phyloP scores from a whole-genome alignment of 2,113 vertebrate species.

The Aspidoscelis tigris region DNA sequence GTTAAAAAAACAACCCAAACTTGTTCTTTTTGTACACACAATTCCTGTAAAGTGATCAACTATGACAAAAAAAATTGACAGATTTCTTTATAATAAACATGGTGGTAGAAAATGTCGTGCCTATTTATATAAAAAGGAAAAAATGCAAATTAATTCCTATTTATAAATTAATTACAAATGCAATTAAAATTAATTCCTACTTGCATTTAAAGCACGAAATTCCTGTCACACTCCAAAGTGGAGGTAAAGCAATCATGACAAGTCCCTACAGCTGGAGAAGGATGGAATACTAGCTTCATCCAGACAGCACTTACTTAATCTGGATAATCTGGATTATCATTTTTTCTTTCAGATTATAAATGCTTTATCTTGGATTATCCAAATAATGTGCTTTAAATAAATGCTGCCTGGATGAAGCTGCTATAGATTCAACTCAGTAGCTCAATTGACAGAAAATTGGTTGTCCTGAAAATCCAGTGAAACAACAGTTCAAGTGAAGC shows the following conservation, averaged over 20 bases:
- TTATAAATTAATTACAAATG: neutral
- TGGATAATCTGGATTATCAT: too few species aligned
- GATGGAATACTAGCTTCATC: neutral
- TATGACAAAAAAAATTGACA: neutral
- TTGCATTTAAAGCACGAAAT: neutral
- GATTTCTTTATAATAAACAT: neutral
- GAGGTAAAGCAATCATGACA: neutral
- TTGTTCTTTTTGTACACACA: neutral
- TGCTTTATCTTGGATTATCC: too few species aligned
- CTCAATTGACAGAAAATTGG: neutral
- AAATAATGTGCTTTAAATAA: too few species aligned
- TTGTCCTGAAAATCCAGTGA: neutral
- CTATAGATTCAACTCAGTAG: neutral
- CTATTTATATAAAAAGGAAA: neutral
- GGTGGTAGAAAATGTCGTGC: neutral
- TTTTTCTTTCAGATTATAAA: too few species aligned
- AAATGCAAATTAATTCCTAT: neutral
- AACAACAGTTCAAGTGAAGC: neutral
- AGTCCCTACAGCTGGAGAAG: neutral
- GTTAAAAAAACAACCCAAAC: neutral
- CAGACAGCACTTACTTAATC: too few species aligned
- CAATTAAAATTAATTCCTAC: neutral
- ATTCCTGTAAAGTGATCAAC: conserved; percentile 7
- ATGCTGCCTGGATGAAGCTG: too few species aligned
- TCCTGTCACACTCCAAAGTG: neutral